A percentile compares a stretch with the other conserved stretches of the same genome.
phyloP scores from a whole-genome alignment of 2,113 vertebrate species.

The Hystrix cristata region DNA sequence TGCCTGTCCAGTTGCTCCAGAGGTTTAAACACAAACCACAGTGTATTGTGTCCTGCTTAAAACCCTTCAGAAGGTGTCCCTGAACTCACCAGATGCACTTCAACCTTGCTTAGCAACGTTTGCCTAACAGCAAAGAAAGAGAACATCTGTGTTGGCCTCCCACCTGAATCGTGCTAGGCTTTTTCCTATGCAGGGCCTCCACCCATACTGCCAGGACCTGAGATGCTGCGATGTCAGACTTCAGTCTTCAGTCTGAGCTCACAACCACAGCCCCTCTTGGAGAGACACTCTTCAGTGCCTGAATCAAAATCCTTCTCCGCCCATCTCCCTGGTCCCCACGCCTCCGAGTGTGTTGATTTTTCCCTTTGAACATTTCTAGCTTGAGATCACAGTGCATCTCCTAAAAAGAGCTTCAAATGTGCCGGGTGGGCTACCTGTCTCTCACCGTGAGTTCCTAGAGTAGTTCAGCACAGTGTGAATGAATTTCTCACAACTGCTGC shows the following conservation, averaged over 20 bases:
- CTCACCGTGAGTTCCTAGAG: not conserved
- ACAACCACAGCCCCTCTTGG: not conserved
- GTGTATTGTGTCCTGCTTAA: not conserved
- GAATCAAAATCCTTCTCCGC: not conserved
- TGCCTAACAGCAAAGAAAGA: not conserved
- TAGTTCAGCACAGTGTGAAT: not conserved
- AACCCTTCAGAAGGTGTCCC: not conserved
- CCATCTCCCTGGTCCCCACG: not conserved
- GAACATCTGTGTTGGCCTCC: not conserved
- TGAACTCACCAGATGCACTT: not conserved
- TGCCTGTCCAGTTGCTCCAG: not conserved
- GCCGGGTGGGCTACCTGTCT: not conserved
- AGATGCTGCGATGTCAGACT: not conserved
- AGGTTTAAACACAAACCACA: conserved; percentile 33
- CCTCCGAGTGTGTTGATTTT: not conserved
- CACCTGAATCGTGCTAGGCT: not conserved
- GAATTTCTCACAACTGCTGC: conserved; percentile 7
- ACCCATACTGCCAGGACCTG: not conserved
- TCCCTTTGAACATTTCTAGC: not conserved
- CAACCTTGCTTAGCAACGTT: not conserved
- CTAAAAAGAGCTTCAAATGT: conserved; percentile 9
- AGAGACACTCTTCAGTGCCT: not conserved
- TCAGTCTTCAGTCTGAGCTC: not conserved
- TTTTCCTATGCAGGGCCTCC: not conserved
- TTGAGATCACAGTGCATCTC: not conserved